These are phyloP conservation scores for Leptobrachium ailaonicum DNA, from an alignment of 2,113 vertebrate species.

Conservation along the genomic window DNA sequence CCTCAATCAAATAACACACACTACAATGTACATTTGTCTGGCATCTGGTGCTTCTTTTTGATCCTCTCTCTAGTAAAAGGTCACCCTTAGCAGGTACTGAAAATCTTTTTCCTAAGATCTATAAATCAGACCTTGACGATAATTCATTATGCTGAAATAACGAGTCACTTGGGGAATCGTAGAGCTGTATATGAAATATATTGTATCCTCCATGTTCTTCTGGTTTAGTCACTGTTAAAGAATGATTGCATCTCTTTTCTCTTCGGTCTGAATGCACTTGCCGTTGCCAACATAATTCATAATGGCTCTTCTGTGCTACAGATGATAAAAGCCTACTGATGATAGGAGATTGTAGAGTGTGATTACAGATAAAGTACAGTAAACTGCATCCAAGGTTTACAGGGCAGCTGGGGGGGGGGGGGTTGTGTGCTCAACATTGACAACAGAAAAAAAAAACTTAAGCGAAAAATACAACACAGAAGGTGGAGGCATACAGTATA, in stretches of 20 bases:
- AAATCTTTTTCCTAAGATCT: too few species aligned
- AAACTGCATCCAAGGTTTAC: slow-evolving; percentile 1
- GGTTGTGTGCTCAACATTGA: neutral
- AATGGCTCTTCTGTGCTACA: neutral
- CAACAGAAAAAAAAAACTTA: neutral
- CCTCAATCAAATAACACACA: too few species aligned
- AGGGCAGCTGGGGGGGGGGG: neutral
- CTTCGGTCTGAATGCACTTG: neutral
- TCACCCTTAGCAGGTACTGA: too few species aligned
- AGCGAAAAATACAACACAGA: neutral
- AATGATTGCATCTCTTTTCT: neutral
- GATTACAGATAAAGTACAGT: neutral
- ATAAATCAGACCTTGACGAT: too few species aligned
- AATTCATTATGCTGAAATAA: too few species aligned
- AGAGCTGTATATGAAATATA: neutral
- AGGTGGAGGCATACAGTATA: neutral
- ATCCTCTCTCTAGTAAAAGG: too few species aligned
- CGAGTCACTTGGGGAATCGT: too few species aligned
- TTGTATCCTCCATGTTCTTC: neutral
- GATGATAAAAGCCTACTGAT: neutral
- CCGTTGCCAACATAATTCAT: neutral
- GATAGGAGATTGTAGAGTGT: neutral
- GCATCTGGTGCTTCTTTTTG: too few species aligned
- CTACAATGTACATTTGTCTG: too few species aligned
- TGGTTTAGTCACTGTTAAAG: neutral